Conservation (phyloP, 2,113 vertebrate species). For the Ptychochromis oligacanthus region DNA sequence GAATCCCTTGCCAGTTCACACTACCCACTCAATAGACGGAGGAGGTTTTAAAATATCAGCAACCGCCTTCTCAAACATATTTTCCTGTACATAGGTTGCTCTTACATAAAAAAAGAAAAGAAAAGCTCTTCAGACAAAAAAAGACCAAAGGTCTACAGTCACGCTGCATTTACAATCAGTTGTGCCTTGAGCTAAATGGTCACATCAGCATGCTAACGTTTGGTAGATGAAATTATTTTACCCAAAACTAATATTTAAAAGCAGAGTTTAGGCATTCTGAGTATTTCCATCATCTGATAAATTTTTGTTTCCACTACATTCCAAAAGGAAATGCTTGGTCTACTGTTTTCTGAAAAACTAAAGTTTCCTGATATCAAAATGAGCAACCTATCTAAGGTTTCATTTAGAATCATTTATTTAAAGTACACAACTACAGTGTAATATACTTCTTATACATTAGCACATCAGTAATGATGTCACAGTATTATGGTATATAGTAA, state of each 20-base stretch:
- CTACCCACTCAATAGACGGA: slow-evolving; percentile 37
- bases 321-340: background rate
- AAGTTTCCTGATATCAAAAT: background rate
- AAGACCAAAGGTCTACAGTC: background rate
- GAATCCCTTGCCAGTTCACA: slow-evolving; percentile 33
- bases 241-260: background rate
- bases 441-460: background rate
- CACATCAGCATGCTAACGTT: background rate
- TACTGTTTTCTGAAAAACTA: background rate
- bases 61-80: background rate
- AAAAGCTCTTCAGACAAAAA: background rate
- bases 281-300: background rate
- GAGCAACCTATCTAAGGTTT: background rate
- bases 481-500: background rate
- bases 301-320: background rate
- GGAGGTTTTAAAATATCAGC: slow-evolving; percentile 53
- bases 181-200: background rate
- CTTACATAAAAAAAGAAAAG: too few species aligned
- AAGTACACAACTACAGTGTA: background rate
- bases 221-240: background rate
- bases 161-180: background rate
- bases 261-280: background rate
- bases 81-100: background rate
- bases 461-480: background rate
- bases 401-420: background rate